Evolutionary conservation across 2,888 invertebrate species (phyloP).

Genomic region (Mesoligia furuncula): DNA sequence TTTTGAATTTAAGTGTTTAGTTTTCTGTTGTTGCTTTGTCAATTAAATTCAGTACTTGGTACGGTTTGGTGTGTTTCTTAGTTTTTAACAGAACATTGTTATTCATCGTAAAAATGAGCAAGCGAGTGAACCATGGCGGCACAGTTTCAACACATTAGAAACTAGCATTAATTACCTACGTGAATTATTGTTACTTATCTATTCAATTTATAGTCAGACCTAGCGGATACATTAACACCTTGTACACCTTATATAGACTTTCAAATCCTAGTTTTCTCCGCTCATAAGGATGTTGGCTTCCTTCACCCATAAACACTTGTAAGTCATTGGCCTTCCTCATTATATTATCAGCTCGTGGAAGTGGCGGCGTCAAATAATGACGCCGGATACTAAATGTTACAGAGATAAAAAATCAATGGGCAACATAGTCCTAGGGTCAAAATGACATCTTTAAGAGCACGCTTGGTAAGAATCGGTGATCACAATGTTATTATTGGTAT

Average conservation of each 20-base stretch:
- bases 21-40: no score
- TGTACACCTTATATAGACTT: background rate
- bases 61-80: background rate
- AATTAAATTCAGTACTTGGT: background rate
- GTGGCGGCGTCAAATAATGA: background rate
- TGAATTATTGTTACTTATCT: conserved; percentile 8
- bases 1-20: no score
- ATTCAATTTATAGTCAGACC: conserved; percentile 5
- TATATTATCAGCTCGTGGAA: background rate
- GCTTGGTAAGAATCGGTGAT: background rate
- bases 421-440: no score
- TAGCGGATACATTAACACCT: conserved; percentile 10
- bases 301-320: background rate
- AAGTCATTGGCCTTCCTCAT: background rate
- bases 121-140: background rate
- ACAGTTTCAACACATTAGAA: background rate
- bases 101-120: background rate
- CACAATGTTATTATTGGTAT: background rate
- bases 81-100: background rate
- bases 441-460: background rate
- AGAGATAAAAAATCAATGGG: no score
- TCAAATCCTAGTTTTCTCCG: background rate
- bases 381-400: no score
- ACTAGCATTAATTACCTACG: background rate
- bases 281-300: conserved; percentile 21